Conservation (phyloP, 2,888 invertebrate species). For the Orthosia incerta region DNA sequence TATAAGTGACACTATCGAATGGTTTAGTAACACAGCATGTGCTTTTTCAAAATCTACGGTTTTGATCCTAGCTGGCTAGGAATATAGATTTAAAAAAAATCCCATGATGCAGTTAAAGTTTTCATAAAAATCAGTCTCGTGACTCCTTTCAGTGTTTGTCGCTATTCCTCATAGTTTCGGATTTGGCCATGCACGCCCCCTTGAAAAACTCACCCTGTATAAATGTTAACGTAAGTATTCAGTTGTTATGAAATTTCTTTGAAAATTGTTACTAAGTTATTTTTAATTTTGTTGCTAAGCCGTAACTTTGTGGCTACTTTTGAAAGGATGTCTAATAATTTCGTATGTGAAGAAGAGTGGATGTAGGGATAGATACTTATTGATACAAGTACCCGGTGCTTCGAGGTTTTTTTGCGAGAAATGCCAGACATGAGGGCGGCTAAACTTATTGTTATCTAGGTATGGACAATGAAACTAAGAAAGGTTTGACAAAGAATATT, state of each 20-base stretch:
- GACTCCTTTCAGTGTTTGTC: no score
- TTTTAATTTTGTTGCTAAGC: slow-evolving; percentile 30
- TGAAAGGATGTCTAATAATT: slow-evolving; percentile 3
- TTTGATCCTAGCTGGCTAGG: no score
- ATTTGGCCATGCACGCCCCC: no score
- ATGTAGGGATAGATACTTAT: slow-evolving; percentile 17
- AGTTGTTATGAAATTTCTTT: slow-evolving; percentile 37
- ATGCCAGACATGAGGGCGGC: slow-evolving; percentile 27
- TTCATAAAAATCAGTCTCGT: no score
- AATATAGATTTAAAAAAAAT: no score
- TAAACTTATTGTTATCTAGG: slow-evolving; percentile 31
- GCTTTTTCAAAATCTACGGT: no score
- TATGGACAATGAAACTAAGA: slow-evolving; percentile 28
- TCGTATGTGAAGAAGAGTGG: background rate
- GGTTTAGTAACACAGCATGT: no score
- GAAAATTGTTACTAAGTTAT: slow-evolving; percentile 36
- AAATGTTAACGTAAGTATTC: slow-evolving; percentile 18
- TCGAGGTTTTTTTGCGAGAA: slow-evolving; percentile 22
- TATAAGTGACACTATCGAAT: no score
- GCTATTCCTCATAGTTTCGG: no score
- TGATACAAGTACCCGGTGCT: slow-evolving; percentile 12
- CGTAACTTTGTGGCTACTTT: background rate
- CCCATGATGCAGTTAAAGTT: no score
- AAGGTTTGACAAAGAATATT: slow-evolving; percentile 25
- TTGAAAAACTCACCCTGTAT: background rate